phyloP scores from a whole-genome alignment of 2,888 invertebrate species.

The Halictus ligatus region DNA sequence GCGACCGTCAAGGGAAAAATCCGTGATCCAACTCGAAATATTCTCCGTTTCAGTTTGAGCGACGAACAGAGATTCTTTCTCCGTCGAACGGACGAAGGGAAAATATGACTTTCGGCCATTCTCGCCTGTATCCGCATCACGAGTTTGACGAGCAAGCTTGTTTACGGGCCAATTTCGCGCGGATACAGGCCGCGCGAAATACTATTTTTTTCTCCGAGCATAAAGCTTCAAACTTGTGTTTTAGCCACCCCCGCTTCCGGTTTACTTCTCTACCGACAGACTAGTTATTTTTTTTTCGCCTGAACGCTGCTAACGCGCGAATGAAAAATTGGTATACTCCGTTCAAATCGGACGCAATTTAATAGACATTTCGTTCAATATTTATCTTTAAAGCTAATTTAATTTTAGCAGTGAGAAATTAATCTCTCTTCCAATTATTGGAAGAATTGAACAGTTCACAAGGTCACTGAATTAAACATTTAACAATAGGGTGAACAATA shows the following conservation, averaged over 20 bases:
- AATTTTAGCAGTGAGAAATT: background rate
- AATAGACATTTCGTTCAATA: background rate
- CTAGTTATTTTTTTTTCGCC: constrained; percentile 22
- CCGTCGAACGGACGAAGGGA: constrained; percentile 50
- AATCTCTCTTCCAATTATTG: background rate
- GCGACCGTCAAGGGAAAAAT: constrained; percentile 1
- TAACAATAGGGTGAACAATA: too few relatives aligned
- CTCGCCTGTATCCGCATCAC: constrained; percentile 64
- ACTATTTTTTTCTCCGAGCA: constrained; percentile 57
- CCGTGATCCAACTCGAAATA: constrained; percentile 14
- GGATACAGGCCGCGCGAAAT: constrained; percentile 66
- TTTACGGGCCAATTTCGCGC: constrained; percentile 70
- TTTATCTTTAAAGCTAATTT: background rate
- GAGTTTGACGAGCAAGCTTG: constrained; percentile 71
- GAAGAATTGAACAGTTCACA: too few relatives aligned
- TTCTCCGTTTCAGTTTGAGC: constrained; percentile 8
- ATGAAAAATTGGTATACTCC: constrained; percentile 5
- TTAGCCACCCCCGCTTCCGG: constrained; percentile 42
- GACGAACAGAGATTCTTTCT: constrained; percentile 46
- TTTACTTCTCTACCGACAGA: constrained; percentile 22
- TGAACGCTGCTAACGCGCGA: constrained; percentile 18
- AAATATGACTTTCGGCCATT: constrained; percentile 68
- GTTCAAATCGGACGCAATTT: background rate
- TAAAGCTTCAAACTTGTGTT: constrained; percentile 63
- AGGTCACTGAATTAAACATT: too few relatives aligned